Evolutionary conservation across 1,140 invertebrate species (phyloP).

Genomic region (Pachypeltis micranthus): DNA sequence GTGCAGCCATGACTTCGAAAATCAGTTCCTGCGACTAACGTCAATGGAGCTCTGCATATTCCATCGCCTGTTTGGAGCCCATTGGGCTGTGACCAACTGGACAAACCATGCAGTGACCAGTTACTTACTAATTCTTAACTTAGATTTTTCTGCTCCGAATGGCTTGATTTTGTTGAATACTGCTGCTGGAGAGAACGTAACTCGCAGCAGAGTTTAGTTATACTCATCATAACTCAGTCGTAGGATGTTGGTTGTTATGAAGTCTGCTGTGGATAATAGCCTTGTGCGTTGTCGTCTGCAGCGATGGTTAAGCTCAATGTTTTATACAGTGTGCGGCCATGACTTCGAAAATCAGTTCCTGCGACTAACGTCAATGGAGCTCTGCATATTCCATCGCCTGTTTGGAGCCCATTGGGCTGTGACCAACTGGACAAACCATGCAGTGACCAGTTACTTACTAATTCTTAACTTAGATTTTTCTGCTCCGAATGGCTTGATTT

Average conservation of each 20-base stretch:
- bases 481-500: too few species aligned
- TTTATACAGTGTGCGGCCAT: conserved; percentile 28
- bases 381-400: conserved; percentile 56
- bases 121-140: neutral
- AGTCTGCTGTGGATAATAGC: neutral
- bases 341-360: conserved; percentile 47
- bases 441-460: conserved; percentile 39
- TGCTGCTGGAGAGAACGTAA: too few species aligned
- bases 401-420: conserved; percentile 51
- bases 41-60: conserved; percentile 42
- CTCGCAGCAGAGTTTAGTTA: too few species aligned
- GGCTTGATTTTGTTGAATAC: too few species aligned
- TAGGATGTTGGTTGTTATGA: too few species aligned
- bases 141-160: too few species aligned
- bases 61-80: conserved; percentile 53
- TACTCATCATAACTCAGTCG: too few species aligned
- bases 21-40: neutral
- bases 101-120: conserved; percentile 59
- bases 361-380: conserved; percentile 37
- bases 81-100: conserved; percentile 49
- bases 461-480: too few species aligned
- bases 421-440: conserved; percentile 59
- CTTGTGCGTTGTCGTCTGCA: neutral
- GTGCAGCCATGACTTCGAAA: neutral
- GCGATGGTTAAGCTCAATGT: neutral